Evolutionary conservation across 2,888 invertebrate species (phyloP), one percentile per base, ranked within the genome.

Genomic region (Agrilus biguttatus): DNA sequence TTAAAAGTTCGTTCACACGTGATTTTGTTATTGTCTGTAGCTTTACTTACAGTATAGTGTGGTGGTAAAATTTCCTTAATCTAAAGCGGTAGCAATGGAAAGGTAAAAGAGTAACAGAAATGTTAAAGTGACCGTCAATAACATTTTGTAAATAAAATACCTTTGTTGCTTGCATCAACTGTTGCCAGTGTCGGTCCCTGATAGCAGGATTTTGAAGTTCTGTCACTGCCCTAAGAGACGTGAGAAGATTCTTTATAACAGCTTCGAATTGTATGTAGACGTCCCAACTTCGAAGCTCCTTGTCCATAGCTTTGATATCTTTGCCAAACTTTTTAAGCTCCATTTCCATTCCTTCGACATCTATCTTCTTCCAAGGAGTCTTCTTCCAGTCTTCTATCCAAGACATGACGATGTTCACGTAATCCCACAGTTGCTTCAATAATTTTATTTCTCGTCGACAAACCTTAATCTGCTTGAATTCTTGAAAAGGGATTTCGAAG

Each of bases 131-230:
- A 28, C 5, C 21, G 6, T 5, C 5, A 5, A 21, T 21, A 6
- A 6, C 6, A 5, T 21, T 21, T 28, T 28, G 2, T 14, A 40
- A 39, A 33, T 17, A 39, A 43, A 47, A 52, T 54, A 86, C 86
- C 71, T 90, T 83, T 0, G 93, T 95, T 8, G 89, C 88, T 61
- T 80, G 78, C 89, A 95, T 93, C 14, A 96, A 70, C 61, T 95
- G 90, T 42, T 80, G 72, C 95, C 95, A 96, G 68, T 96, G 95
- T 38, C 95, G 75, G 47, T 91, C 89, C 49, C 88, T 77, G 52
- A 96, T 92, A 0, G 93, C 86, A 1, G 92, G 90, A 67, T 95
- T 95, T 65, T 95, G 93, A 8, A 95, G 69, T 60, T 95, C 93
- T 4, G 89, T 87, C 2, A 96, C 87, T 1, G 93, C 92, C 61